Percentiles rank a stretch among this genome's conserved stretches.
These are phyloP conservation scores for Hirtodrosophila trivittata DNA, from an alignment of 2,888 invertebrate species.

Conservation along the genomic window DNA sequence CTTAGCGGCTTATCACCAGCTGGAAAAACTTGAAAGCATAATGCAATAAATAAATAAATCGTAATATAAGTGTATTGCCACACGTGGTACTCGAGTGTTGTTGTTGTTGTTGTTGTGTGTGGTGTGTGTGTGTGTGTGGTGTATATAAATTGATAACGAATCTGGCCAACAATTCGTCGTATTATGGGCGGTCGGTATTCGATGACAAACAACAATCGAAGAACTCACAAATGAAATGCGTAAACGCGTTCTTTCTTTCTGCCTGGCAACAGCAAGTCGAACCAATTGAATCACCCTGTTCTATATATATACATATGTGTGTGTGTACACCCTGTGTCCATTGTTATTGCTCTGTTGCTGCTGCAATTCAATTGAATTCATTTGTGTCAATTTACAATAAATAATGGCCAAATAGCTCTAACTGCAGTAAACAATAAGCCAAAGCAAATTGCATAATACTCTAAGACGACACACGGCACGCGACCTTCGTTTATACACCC, in stretches of 20 bases:
- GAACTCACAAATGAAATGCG: conserved; percentile 1
- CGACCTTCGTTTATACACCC: conserved; percentile 54
- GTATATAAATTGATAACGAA: conserved; percentile 42
- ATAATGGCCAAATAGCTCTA: conserved; percentile 46
- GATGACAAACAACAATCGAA: conserved; percentile 24
- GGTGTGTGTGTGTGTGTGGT: conserved; percentile 1
- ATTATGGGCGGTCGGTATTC: conserved; percentile 32
- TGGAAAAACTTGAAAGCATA: conserved; percentile 32
- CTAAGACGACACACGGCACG: conserved; percentile 48
- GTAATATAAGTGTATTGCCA: conserved; percentile 25
- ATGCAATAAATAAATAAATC: conserved; percentile 47
- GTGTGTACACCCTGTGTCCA: conserved; percentile 1
- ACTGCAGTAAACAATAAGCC: conserved; percentile 35
- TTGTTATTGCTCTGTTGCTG: conserved; percentile 3
- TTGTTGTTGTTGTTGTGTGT: conserved; percentile 8
- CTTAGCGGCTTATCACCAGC: conserved; percentile 24
- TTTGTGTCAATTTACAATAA: conserved; percentile 76
- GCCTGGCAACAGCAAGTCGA: conserved; percentile 38
- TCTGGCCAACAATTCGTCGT: conserved; percentile 27
- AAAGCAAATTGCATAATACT: conserved; percentile 68
- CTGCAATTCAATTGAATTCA: conserved; percentile 73
- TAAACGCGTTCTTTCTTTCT: conserved; percentile 13
- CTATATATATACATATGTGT: no score
- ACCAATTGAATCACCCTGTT: no score
- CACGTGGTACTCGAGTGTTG: conserved; percentile 38